These are phyloP conservation scores for Sebastes minor DNA, from an alignment of 2,797 vertebrate genomes.

Conservation along the genomic window DNA sequence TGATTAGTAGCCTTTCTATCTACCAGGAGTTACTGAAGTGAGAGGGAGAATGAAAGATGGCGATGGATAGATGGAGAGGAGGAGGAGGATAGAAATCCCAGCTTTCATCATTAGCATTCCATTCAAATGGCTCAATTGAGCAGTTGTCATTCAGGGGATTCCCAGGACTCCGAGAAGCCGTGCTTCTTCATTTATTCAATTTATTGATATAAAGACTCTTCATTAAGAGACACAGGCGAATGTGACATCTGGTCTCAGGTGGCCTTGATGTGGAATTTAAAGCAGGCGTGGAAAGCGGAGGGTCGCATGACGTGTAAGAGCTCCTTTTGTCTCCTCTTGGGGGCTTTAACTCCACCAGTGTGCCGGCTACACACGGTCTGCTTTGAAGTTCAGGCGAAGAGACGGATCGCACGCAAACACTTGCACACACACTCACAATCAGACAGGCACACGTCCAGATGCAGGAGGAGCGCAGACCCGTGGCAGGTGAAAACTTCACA, in stretches of 20 bases:
- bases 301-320: slow-evolving; percentile 42
- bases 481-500: slow-evolving; percentile 60
- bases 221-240: slow-evolving; percentile 73
- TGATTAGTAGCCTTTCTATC: slow-evolving; percentile 65
- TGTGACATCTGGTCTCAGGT: slow-evolving; percentile 76
- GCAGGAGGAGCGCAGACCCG: slow-evolving; percentile 26
- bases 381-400: slow-evolving; percentile 57
- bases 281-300: slow-evolving; percentile 57
- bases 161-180: slow-evolving; percentile 58
- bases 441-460: slow-evolving; percentile 24
- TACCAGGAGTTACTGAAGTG: slow-evolving; percentile 37
- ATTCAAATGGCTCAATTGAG: slow-evolving; percentile 77
- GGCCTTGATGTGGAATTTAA: slow-evolving; percentile 70
- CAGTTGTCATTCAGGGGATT: slow-evolving; percentile 72
- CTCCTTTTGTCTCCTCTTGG: slow-evolving; percentile 51
- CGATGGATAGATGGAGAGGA: slow-evolving; percentile 1
- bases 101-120: slow-evolving; percentile 77
- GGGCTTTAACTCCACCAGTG: slow-evolving; percentile 49
- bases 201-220: slow-evolving; percentile 80
- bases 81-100: slow-evolving; percentile 41
- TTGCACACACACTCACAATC: slow-evolving; percentile 2
- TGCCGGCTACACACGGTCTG: slow-evolving; percentile 35
- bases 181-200: slow-evolving; percentile 79
- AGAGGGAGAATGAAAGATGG: slow-evolving; percentile 30
- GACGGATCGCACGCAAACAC: slow-evolving; percentile 19